Evolutionary conservation across 2,888 invertebrate genomes (phyloP).

Genomic region (Pristionchus entomophagus): DNA sequence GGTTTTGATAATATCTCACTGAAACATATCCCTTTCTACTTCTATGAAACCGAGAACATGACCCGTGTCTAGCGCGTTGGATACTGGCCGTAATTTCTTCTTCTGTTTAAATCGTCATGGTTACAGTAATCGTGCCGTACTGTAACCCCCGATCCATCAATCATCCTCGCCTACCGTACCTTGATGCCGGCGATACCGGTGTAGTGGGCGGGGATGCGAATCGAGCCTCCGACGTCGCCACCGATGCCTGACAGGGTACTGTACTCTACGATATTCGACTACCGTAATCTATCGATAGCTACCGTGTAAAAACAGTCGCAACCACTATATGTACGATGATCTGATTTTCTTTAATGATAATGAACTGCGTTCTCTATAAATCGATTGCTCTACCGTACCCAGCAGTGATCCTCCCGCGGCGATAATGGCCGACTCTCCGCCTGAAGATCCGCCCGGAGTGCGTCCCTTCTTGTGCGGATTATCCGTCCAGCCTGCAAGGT

Average conservation of each 20-base stretch:
- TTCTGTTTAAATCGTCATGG: no score
- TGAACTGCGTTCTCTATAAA: neutral
- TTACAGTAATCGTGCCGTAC: no score
- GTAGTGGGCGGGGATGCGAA: constrained; percentile 78
- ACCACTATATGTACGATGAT: no score
- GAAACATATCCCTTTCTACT: no score
- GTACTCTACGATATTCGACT: neutral
- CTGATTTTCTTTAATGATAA: no score
- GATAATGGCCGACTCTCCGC: constrained; percentile 78
- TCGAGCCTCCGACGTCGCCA: constrained; percentile 79
- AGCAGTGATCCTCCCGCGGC: constrained; percentile 62
- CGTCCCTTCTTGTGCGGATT: constrained; percentile 49
- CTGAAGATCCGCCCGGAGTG: constrained; percentile 77
- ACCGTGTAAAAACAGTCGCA: no score
- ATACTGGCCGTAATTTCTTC: no score
- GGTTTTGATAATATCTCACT: no score
- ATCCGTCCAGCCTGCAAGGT: constrained; percentile 45
- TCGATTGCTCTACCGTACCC: constrained; percentile 27
- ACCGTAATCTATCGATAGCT: neutral
- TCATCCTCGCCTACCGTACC: constrained; percentile 43
- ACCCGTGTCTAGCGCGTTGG: no score
- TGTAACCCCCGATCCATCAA: neutral
- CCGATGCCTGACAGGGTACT: constrained; percentile 70
- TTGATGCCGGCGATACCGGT: constrained; percentile 78
- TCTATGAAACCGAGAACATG: no score